Evolutionary conservation across 1,140 invertebrate species (phyloP), one percentile per base, ranked within the genome.

Genomic region (Scaptomyza hsui): DNA sequence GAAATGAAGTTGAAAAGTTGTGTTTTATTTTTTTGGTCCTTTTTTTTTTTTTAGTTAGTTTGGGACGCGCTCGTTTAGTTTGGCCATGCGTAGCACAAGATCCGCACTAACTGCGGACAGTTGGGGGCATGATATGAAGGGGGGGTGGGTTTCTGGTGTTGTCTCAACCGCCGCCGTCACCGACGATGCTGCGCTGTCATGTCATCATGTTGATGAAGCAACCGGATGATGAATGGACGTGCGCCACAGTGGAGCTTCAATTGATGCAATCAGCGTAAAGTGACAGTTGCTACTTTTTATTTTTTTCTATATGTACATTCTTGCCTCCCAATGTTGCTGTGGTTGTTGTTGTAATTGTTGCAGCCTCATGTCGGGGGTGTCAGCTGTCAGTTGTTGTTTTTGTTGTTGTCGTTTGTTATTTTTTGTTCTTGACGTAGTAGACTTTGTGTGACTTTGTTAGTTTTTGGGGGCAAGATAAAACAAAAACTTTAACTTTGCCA

Each of bases 241-340:
- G 81, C 83, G 82, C 75, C 82, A 89, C 82, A 88, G 83, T 88
- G 83, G 61, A 88, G 78, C 83, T 88, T 82, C 82, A 88, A 88
- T 88, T 88, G 82, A 89, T 89, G 82, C 82, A 88, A 88, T 88
- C 82, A 88, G 83, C 83, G 82, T 89, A 89, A 89, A 89, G 82
- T 88, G 82, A 86, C 82, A 86, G 78, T 81, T 73, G 68, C 44
- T 74, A 18, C 47, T 73, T 41, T 26, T 56, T 63, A 53, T 45
- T 71, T 51, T 24, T 45, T 12, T 45, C 35, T 41, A 18, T 68
- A 29, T 6, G 9, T 29, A 29, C 9, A 29, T 26, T 68, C 7
- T 29, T 26, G 37, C 10, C 51, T 13, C 5, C 18, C 21, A 1
- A 48, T 51, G 49, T 13, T 57, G 9, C 45, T 10, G n/a, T 39